Conservation (phyloP, 1,140 invertebrate species). For the Drosophila pruinosa region DNA sequence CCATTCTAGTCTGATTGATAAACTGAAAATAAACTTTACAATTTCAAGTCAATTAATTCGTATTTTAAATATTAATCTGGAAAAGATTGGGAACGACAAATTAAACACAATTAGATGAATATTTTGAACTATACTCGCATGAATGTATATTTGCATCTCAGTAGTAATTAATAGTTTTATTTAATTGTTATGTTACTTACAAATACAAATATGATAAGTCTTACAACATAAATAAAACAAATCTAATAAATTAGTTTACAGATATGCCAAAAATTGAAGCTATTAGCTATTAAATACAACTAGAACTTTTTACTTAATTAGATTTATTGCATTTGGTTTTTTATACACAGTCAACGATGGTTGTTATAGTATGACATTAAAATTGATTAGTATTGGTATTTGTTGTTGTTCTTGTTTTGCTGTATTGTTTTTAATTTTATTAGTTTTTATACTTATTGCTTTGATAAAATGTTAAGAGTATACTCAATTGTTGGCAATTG, state of each 20-base stretch:
- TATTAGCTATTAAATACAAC: constrained; percentile 30
- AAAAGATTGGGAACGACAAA: neutral
- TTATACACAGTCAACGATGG: constrained; percentile 59
- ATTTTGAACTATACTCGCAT: constrained; percentile 11
- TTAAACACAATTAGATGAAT: neutral
- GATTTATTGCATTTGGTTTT: constrained; percentile 65
- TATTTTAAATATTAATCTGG: neutral
- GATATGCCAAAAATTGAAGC: constrained; percentile 39
- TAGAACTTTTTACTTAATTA: constrained; percentile 47
- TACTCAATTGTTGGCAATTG: constrained; percentile 13
- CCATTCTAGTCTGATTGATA: too few species aligned
- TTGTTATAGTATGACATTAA: constrained; percentile 46
- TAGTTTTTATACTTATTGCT: constrained; percentile 31
- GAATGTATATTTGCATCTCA: constrained; percentile 23
- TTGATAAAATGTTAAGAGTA: constrained; percentile 33
- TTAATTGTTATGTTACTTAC: constrained; percentile 27
- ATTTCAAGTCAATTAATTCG: too few species aligned
- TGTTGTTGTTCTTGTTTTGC: neutral
- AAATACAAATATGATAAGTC: constrained; percentile 10
- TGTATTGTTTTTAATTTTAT: neutral
- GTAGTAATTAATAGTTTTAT: constrained; percentile 17
- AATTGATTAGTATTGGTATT: constrained; percentile 45
- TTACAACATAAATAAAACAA: constrained; percentile 36
- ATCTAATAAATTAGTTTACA: constrained; percentile 38
- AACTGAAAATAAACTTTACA: too few species aligned